Conservation (phyloP, 2,888 invertebrate genomes). For the Eubasilissa splendida region DNA sequence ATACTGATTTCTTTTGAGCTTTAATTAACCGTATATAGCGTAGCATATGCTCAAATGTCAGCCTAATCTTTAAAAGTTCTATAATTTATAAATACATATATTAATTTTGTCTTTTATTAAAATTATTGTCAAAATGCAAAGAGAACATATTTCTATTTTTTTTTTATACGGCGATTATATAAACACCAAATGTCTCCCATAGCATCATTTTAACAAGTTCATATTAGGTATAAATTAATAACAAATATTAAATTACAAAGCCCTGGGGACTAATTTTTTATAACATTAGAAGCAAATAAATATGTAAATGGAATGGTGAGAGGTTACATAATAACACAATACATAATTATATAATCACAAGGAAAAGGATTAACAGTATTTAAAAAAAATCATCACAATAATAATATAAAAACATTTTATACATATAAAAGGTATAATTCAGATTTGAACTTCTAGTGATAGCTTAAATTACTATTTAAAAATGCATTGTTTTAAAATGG, state of each 20-base stretch:
- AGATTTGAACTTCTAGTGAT: too few species aligned
- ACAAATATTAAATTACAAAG: constrained; percentile 5
- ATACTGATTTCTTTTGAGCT: too few species aligned
- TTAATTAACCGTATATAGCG: too few species aligned
- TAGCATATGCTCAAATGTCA: too few species aligned
- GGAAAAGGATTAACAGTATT: constrained; percentile 1
- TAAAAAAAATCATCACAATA: too few species aligned
- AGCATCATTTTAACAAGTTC: background rate
- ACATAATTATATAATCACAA: constrained; percentile 20
- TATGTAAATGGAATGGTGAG: constrained; percentile 30
- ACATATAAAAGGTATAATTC: too few species aligned
- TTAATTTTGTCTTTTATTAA: background rate
- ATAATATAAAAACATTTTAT: too few species aligned
- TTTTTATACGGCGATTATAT: background rate
- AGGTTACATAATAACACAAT: constrained; percentile 1
- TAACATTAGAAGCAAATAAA: constrained; percentile 6
- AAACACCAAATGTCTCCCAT: background rate
- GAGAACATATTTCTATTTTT: background rate
- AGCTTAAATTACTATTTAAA: too few species aligned
- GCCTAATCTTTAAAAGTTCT: too few species aligned
- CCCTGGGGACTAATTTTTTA: constrained; percentile 3
- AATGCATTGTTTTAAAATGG: too few species aligned
- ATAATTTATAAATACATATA: too few species aligned
- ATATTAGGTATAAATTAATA: background rate
- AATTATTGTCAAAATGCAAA: constrained; percentile 20